Percentiles rank a stretch among this genome's conserved stretches.
phyloP scores from a whole-genome alignment of 2,888 invertebrate genomes.

The Euphydryas editha region DNA sequence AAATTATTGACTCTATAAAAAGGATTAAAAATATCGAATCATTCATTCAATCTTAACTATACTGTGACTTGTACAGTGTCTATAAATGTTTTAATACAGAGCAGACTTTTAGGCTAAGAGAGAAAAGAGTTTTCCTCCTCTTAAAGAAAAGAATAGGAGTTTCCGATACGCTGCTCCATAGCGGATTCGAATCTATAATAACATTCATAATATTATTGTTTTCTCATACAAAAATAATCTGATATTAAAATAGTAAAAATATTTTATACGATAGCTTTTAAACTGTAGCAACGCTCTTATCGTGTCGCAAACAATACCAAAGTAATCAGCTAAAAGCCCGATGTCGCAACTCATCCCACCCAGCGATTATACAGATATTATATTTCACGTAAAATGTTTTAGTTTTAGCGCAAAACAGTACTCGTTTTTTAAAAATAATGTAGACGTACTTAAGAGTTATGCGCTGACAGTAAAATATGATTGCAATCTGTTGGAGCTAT shows the following conservation, averaged over 20 bases:
- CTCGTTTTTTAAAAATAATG: not conserved
- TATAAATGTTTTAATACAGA: no score
- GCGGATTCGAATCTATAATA: no score
- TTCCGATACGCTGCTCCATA: no score
- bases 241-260: not conserved
- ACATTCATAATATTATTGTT: not conserved
- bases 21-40: no score
- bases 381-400: constrained; percentile 10
- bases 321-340: constrained; percentile 46
- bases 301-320: constrained; percentile 26
- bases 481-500: not conserved
- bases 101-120: no score
- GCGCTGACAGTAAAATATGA: constrained; percentile 2
- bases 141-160: no score
- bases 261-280: constrained; percentile 8
- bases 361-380: constrained; percentile 7
- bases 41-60: no score
- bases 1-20: no score
- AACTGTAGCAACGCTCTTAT: constrained; percentile 14
- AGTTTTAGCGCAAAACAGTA: not conserved
- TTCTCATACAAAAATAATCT: not conserved
- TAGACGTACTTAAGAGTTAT: constrained; percentile 11
- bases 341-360: constrained; percentile 13
- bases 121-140: no score
- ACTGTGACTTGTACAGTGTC: no score